Percentiles rank a stretch among this genome's conserved stretches.
Evolutionary conservation across 2,113 vertebrate species (phyloP).

Genomic region (Lophius piscatorius): DNA sequence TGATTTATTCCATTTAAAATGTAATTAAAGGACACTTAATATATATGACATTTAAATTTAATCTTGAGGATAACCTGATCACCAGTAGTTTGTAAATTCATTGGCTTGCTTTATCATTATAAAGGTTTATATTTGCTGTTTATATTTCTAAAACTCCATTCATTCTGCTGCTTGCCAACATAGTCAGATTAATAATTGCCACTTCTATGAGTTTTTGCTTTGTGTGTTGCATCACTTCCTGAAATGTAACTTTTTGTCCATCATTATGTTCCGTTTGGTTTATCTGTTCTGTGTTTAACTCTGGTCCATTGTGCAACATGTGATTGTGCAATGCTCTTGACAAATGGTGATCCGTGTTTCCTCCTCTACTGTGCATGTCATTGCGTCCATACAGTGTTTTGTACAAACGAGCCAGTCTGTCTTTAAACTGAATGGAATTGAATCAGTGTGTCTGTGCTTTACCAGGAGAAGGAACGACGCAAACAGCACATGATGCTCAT

Average conservation of each 20-base stretch:
- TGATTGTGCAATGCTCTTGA: conserved; percentile 73
- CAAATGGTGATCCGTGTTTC: conserved; percentile 68
- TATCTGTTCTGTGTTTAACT: conserved; percentile 66
- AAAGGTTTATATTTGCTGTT: conserved; percentile 21
- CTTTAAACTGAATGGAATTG: not conserved
- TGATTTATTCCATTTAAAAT: not conserved
- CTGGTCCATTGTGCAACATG: conserved; percentile 79
- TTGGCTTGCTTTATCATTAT: conserved; percentile 22
- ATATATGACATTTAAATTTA: not conserved
- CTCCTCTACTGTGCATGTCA: conserved; percentile 80
- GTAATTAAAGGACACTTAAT: conserved; percentile 7
- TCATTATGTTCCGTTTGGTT: conserved; percentile 75
- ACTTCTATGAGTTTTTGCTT: conserved; percentile 85
- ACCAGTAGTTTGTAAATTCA: not conserved
- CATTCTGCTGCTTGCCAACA: conserved; percentile 85
- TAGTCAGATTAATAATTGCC: conserved; percentile 86
- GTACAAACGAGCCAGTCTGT: conserved; percentile 1
- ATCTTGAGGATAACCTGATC: not conserved
- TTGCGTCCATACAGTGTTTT: conserved; percentile 52
- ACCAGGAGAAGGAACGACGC: conserved; percentile 91
- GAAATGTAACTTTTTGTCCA: conserved; percentile 84
- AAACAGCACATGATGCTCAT: conserved; percentile 94
- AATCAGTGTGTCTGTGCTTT: conserved; percentile 71
- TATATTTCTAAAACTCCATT: conserved; percentile 60
- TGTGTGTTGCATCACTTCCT: conserved; percentile 71